These are phyloP conservation scores for Trachelus stipa DNA, from an alignment of 2,888 invertebrate genomes.

Conservation along the genomic window DNA sequence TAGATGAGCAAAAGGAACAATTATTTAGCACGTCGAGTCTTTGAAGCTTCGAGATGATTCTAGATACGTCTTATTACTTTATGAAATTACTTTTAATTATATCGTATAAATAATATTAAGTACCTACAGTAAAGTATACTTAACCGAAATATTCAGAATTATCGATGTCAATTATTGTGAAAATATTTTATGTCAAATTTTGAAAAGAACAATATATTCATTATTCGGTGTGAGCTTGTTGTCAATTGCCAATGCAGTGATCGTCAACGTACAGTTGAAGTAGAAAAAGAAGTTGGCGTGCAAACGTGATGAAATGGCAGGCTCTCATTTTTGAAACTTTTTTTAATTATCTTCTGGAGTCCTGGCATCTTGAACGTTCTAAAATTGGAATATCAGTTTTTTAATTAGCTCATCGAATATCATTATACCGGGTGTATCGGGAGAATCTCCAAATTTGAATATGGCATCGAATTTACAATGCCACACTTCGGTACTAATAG, in stretches of 20 bases:
- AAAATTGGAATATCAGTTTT: background rate
- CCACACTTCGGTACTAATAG: background rate
- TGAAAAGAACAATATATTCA: background rate
- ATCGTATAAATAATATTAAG: background rate
- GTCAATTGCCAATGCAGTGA: background rate
- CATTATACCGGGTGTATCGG: background rate
- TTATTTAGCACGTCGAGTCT: background rate
- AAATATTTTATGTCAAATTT: background rate
- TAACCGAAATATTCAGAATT: background rate
- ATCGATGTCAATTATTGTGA: background rate
- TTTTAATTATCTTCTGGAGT: conserved; percentile 61
- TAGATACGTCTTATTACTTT: background rate
- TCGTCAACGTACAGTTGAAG: no score
- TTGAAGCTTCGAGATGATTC: background rate
- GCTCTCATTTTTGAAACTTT: background rate
- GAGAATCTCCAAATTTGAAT: background rate
- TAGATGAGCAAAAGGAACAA: background rate
- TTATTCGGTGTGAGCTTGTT: no score
- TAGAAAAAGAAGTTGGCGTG: background rate
- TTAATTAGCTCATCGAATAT: background rate
- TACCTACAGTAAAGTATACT: background rate
- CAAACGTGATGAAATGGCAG: background rate
- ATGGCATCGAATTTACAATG: background rate
- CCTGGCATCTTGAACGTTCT: conserved; percentile 63
- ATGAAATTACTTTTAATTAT: background rate